Base-by-base conservation (phyloP, 2,888 invertebrate genomes). In the Oscheius sp. region DNA sequence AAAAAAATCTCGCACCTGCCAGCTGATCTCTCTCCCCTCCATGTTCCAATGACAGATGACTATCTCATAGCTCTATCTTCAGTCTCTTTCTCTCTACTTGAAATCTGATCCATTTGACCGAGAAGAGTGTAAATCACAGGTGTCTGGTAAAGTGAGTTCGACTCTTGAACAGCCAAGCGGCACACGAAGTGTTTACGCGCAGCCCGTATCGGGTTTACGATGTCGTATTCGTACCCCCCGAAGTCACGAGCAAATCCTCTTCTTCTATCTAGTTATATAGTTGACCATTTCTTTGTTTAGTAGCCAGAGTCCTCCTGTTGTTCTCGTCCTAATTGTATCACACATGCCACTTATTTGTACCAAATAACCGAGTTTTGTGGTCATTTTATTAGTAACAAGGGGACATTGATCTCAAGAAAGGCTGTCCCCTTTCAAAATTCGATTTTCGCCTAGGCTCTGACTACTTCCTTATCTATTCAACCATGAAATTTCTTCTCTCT, bases 181-280 rank as follows among this genome's bases (percentile, higher is more conserved):
- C 41, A 20, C 41, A 4, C 41, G 14, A 17, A 17, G n/a, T 41
- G 41, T 41, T 41, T 41, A 41, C 41, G n/a, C 14, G 41, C 5
- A 20, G 41, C 12, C 54, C 33, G 32, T 54, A 33, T 54, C 54
- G 54, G 54, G 54, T 54, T 54, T 54, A 54, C 54, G 54, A 54
- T 54, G 54, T 54, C 54, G 54, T 54, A 54, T 33, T n/a, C 54
- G 54, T 54, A 33, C 17, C 12, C n/a, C n/a, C n/a, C 30, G 22
- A 32, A 54, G 54, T 54, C 54, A 33, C 33, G 54, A 54, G 33
- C 32, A 33, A 32, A 33, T 33, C n/a, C 51, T 54, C 47, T 12
- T 17, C 8, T 12, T 12, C 20, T 24, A 47, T 5, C 22, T 47
- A 20, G 36, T 36, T 20, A 44, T 20, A 14, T n/a, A 44, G 8